Percentiles rank a stretch among this genome's conserved stretches.
Evolutionary conservation across 2,113 vertebrate genomes (phyloP).

Genomic region (Lampris incognitus): DNA sequence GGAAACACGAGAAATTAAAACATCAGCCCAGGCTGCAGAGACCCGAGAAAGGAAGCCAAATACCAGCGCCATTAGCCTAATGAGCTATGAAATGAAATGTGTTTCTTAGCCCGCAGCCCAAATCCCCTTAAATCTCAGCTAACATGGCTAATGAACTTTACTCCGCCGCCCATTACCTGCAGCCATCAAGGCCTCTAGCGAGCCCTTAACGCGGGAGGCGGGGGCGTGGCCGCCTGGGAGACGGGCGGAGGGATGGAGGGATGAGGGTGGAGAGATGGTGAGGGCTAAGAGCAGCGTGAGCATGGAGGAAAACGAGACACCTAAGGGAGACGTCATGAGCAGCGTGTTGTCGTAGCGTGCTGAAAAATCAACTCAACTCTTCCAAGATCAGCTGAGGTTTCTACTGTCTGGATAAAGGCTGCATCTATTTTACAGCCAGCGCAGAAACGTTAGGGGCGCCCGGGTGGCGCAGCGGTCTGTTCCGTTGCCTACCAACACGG

Average conservation of each 20-base stretch:
- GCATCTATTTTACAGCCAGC: no score
- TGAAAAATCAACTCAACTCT: no score
- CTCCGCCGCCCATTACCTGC: constrained; percentile 66
- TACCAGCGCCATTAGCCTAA: constrained; percentile 65
- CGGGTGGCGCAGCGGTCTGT: no score
- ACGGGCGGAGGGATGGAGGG: neutral
- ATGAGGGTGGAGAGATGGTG: neutral
- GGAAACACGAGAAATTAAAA: constrained; percentile 51
- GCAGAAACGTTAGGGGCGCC: no score
- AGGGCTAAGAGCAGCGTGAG: no score
- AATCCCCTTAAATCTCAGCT: constrained; percentile 70
- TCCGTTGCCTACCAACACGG: no score
- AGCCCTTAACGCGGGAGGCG: constrained; percentile 30
- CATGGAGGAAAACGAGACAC: no score
- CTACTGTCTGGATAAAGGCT: no score
- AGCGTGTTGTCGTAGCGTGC: no score
- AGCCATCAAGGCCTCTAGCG: constrained; percentile 15
- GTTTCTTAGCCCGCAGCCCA: constrained; percentile 64
- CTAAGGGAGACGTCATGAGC: no score
- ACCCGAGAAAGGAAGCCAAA: constrained; percentile 22
- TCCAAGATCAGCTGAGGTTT: no score
- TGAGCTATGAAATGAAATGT: constrained; percentile 77
- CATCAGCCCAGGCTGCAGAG: constrained; percentile 39
- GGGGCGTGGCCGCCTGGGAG: neutral
- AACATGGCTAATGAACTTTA: constrained; percentile 72